Percentiles rank a stretch among this genome's conserved stretches.
Evolutionary conservation across 2,113 vertebrate genomes (phyloP).

Genomic region (Lonchura striata): DNA sequence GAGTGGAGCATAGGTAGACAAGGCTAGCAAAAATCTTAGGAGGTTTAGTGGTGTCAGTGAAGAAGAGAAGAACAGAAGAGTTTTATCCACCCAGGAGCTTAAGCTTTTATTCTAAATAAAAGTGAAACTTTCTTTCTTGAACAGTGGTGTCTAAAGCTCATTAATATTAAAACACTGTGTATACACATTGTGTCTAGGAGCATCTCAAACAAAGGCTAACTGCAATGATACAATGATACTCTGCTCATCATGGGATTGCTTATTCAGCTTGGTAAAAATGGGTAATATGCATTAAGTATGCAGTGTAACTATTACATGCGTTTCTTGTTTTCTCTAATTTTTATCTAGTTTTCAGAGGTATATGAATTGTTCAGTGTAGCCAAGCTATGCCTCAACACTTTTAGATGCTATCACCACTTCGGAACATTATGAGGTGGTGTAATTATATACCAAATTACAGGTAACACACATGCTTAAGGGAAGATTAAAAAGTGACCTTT

Average conservation of each 20-base stretch:
- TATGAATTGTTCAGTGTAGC: neutral
- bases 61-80: neutral
- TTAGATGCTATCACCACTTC: neutral
- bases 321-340: neutral
- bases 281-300: neutral
- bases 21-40: neutral
- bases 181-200: neutral
- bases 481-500: neutral
- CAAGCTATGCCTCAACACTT: neutral
- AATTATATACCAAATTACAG: neutral
- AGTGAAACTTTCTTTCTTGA: neutral
- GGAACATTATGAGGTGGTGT: neutral
- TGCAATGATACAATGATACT: neutral
- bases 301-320: neutral
- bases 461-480: neutral
- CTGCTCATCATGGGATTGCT: rapidly evolving
- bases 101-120: neutral
- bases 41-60: neutral
- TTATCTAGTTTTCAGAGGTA: neutral
- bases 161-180: neutral
- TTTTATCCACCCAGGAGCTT: neutral
- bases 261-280: neutral
- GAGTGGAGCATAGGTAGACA: neutral
- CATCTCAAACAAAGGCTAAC: neutral
- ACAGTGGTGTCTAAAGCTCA: neutral